These are phyloP conservation scores for Rhagologus leucostigma DNA, from an alignment of 2,113 vertebrate genomes.

Conservation along the genomic window DNA sequence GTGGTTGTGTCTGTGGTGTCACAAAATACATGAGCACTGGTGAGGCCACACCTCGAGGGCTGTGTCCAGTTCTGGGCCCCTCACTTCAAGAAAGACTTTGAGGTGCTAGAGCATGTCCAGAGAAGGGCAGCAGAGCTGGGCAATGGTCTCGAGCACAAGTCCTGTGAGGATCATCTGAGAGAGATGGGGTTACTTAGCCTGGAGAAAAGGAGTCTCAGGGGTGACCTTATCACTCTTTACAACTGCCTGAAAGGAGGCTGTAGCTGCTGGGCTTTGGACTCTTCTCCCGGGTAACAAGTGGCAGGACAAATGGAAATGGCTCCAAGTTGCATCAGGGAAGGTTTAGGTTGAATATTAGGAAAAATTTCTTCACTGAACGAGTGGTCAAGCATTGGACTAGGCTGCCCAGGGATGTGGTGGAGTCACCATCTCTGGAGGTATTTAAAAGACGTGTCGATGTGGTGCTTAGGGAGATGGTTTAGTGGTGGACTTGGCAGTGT, in stretches of 20 bases:
- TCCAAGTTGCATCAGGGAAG: neutral
- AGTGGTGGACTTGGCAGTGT: neutral
- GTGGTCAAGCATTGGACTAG: neutral
- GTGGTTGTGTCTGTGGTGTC: neutral
- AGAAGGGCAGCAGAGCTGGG: neutral
- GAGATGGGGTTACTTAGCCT: neutral
- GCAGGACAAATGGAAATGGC: neutral
- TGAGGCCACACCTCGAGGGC: neutral
- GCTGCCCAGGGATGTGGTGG: neutral
- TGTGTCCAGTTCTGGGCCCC: neutral
- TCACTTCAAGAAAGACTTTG: neutral
- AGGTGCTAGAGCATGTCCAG: accelerated
- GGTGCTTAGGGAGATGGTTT: neutral
- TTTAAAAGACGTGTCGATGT: neutral
- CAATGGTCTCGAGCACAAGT: neutral
- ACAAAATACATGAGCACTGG: neutral
- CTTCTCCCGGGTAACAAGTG: neutral
- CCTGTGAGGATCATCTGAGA: neutral
- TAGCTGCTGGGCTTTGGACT: neutral
- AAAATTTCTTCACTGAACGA: neutral
- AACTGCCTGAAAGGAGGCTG: neutral
- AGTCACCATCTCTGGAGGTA: neutral
- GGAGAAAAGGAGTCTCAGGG: neutral
- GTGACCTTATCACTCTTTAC: neutral
- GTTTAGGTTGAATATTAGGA: neutral